A percentile compares a stretch with the other conserved stretches of the same genome.
Conservation (phyloP, 2,113 vertebrate genomes). For the Lamprotornis superbus region DNA sequence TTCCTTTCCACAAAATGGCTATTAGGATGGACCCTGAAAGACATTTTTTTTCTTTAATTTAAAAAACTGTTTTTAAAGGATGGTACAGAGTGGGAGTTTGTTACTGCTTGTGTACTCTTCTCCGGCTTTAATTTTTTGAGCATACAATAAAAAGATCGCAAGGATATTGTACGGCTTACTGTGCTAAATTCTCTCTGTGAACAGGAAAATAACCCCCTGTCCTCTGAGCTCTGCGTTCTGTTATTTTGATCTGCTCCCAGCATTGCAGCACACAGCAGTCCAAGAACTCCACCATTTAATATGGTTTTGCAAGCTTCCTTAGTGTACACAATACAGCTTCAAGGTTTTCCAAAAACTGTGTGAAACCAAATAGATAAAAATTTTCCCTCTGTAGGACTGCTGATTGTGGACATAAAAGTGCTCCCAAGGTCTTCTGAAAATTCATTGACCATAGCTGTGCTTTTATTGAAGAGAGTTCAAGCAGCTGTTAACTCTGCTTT, state of each 20-base stretch:
- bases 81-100: neutral
- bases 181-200: neutral
- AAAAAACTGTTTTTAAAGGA: neutral
- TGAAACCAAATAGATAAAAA: neutral
- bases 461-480: neutral
- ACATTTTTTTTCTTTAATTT: neutral
- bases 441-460: neutral
- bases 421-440: neutral
- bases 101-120: neutral
- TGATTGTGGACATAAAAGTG: neutral
- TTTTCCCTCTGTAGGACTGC: neutral
- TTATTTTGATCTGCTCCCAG: neutral
- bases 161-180: neutral
- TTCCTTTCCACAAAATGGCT: neutral
- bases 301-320: neutral
- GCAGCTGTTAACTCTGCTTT: neutral
- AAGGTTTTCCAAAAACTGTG: neutral
- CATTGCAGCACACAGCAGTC: neutral
- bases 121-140: neutral
- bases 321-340: neutral
- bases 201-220: neutral
- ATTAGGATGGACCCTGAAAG: neutral
- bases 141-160: neutral
- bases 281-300: neutral
- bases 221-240: neutral